Evolutionary conservation across 2,888 invertebrate species (phyloP).

Genomic region (Anorthoa munda): DNA sequence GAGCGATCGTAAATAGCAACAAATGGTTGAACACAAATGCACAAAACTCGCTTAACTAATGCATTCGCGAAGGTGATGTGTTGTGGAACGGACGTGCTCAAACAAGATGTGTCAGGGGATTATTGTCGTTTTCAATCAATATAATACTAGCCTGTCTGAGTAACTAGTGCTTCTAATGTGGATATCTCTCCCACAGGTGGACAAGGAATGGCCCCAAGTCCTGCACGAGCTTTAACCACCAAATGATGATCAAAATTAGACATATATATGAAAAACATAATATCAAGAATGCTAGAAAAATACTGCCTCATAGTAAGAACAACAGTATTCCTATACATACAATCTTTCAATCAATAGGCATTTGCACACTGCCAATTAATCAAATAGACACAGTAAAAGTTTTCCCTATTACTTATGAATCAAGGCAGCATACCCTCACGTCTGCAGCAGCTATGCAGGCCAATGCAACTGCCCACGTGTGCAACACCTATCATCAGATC

Average conservation of each 20-base stretch:
- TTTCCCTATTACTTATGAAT: conserved; percentile 55
- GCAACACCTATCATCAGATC: conserved; percentile 74
- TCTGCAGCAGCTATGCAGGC: conserved; percentile 76
- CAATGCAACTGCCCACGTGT: conserved; percentile 84
- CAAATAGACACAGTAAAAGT: conserved; percentile 47
- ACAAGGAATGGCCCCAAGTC: too few species aligned
- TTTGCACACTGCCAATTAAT: conserved; percentile 48
- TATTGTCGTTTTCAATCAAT: conserved; percentile 26
- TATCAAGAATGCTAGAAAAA: background rate
- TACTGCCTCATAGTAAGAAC: background rate
- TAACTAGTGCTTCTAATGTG: too few species aligned
- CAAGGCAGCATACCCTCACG: conserved; percentile 65
- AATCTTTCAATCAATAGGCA: background rate
- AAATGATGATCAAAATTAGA: background rate
- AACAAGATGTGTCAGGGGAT: conserved; percentile 50
- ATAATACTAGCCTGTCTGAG: background rate
- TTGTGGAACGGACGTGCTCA: conserved; percentile 51
- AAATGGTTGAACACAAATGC: conserved; percentile 77
- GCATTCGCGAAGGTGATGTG: conserved; percentile 79
- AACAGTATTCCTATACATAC: background rate
- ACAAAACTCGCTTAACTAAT: conserved; percentile 84
- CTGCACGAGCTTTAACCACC: too few species aligned
- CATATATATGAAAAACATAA: background rate
- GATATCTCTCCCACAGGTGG: too few species aligned
- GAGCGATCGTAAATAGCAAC: conserved; percentile 75